Conservation (phyloP, 2,888 invertebrate species). For the Julus scandinavius region DNA sequence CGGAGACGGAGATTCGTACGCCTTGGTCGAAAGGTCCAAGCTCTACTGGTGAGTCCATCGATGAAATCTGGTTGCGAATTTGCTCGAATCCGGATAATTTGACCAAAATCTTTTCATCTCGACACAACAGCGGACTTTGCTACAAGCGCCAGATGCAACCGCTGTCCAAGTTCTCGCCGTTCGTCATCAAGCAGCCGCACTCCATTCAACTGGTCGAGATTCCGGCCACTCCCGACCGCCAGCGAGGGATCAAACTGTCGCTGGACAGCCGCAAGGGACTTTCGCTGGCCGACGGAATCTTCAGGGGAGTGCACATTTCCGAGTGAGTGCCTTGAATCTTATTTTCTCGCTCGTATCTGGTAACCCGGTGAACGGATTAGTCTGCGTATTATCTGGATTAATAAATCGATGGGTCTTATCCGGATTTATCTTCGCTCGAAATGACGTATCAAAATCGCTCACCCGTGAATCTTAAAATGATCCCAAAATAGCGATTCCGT, state of each 20-base stretch:
- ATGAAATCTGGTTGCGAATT: background rate
- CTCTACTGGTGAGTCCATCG: slow-evolving; percentile 78
- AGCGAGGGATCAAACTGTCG: slow-evolving; percentile 74
- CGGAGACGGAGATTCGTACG: slow-evolving; percentile 92
- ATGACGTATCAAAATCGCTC: no score
- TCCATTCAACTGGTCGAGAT: slow-evolving; percentile 86
- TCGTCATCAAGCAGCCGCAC: slow-evolving; percentile 72
- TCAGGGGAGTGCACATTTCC: slow-evolving; percentile 76
- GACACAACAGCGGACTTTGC: slow-evolving; percentile 75
- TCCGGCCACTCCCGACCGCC: slow-evolving; percentile 71
- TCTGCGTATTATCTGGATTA: no score
- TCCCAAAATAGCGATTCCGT: no score
- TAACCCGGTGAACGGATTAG: no score
- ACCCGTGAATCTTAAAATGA: no score
- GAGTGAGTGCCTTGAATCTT: slow-evolving; percentile 60
- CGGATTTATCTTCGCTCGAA: no score
- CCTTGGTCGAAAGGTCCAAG: slow-evolving; percentile 87
- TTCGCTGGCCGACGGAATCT: slow-evolving; percentile 64
- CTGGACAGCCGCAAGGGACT: slow-evolving; percentile 70
- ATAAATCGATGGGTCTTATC: no score
- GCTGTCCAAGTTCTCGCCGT: slow-evolving; percentile 67
- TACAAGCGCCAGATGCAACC: slow-evolving; percentile 79
- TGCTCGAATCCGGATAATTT: background rate
- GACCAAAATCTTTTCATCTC: background rate
- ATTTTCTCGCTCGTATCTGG: no score